A percentile compares a stretch with the other conserved stretches of the same genome.
Evolutionary conservation across 92 coral and sea anemone species (phyloP).

Genomic region (Palythoa grandis): DNA sequence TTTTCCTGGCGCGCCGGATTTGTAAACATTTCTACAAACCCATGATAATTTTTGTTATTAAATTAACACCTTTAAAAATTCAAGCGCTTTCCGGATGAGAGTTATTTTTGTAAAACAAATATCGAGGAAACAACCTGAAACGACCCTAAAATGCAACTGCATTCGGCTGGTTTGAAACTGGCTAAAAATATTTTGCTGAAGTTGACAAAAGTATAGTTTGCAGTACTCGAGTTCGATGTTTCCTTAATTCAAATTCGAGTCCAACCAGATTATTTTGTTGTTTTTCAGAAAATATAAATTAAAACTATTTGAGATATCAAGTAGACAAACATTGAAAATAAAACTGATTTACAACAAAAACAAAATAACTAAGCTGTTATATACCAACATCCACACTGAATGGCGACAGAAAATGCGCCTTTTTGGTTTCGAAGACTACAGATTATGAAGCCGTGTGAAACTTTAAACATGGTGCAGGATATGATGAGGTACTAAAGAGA

Average conservation of each 20-base stretch:
- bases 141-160: background rate
- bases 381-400: no score
- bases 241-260: background rate
- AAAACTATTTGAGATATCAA: background rate
- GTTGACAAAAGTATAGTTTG: background rate
- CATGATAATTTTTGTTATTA: constrained; percentile 29
- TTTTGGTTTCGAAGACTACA: no score
- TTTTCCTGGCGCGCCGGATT: constrained; percentile 33
- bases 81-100: constrained; percentile 25
- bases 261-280: background rate
- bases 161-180: background rate
- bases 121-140: background rate
- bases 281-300: background rate
- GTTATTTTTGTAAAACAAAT: background rate
- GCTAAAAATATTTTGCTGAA: background rate
- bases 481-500: no score
- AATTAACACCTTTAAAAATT: constrained; percentile 18
- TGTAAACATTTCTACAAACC: constrained; percentile 14
- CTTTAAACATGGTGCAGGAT: no score
- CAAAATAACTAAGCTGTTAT: no score
- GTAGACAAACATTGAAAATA: background rate
- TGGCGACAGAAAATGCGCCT: no score
- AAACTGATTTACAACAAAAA: no score
- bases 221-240: background rate
- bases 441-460: no score